Evolutionary conservation across 2,113 vertebrate species (phyloP), one percentile per base, ranked within the genome.

Genomic region (Fulica atra): DNA sequence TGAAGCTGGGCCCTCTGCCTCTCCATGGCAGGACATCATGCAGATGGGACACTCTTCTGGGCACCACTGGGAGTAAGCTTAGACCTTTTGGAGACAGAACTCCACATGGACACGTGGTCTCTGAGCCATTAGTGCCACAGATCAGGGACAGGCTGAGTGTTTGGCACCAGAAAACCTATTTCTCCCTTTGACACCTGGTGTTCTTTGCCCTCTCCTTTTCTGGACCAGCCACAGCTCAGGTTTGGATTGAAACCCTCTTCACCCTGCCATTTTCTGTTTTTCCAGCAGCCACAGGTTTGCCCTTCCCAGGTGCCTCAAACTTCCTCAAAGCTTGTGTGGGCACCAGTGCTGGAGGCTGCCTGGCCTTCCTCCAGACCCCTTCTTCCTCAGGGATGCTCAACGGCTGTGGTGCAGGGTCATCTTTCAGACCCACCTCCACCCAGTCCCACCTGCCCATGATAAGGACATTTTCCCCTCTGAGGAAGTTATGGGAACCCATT

Each of bases 361-460:
- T 21, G 35, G 51, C 13, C n/a, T n/a, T n/a, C n/a, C n/a, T n/a
- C n/a, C 5, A 21, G 36, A 42, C 9, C 42, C 70, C 36, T 35
- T 29, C 46, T 33, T 69, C 63, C 57, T 51, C 66, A 12, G 11
- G 25, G 50, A 9, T 51, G 21, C 33, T 51, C 60, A 26, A 25
- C 0, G 1, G 60, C 65, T 53, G 28, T 16, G 35, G 38, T 4
- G 1, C 50, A 48, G 42, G 33, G 12, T 40, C 48, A 29, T 23
- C 48, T 79, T 20, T 33, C 50, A 59, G 42, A 11, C 29, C 57
- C 85, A 36, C 28, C n/a, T 33, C 16, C 0, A 0, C 53, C 56
- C 61, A 11, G 33, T 29, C 74, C 40, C 40, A 16, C 40, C 51
- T 42, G n/a, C 53, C 56, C 23, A 3, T 2, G 42, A 33, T 51